Evolutionary conservation across 2,113 vertebrate species (phyloP).

Genomic region (Loxodonta africana): DNA sequence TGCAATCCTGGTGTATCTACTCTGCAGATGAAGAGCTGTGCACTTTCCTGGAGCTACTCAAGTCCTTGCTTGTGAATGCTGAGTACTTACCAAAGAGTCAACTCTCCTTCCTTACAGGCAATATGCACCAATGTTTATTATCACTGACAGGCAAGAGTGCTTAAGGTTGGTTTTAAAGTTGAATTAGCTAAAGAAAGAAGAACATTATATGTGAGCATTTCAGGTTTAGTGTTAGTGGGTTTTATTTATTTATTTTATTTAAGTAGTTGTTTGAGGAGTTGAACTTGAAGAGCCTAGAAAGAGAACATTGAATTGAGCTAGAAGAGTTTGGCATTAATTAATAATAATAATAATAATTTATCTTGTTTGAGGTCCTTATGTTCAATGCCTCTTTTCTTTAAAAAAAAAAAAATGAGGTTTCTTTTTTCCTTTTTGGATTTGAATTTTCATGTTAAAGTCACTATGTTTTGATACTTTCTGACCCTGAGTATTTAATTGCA

Average conservation of each 20-base stretch:
- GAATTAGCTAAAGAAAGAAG: background rate
- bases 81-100: background rate
- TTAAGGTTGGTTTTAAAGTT: conserved; percentile 13
- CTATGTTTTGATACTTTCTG: background rate
- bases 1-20: background rate
- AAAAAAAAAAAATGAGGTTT: background rate
- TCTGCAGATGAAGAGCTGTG: background rate
- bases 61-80: background rate
- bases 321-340: background rate
- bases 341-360: background rate
- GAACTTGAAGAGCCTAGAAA: background rate
- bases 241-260: background rate
- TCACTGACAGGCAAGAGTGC: background rate
- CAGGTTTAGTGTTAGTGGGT: background rate
- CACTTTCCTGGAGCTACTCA: background rate
- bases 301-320: background rate
- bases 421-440: conserved; percentile 26
- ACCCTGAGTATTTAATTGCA: background rate
- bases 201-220: background rate
- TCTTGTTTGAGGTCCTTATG: background rate
- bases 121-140: background rate
- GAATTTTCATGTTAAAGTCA: conserved; percentile 7
- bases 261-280: background rate
- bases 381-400: background rate
- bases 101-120: background rate